These are phyloP conservation scores for Lutraria lutraria DNA, from an alignment of 2,888 invertebrate species.

Conservation along the genomic window DNA sequence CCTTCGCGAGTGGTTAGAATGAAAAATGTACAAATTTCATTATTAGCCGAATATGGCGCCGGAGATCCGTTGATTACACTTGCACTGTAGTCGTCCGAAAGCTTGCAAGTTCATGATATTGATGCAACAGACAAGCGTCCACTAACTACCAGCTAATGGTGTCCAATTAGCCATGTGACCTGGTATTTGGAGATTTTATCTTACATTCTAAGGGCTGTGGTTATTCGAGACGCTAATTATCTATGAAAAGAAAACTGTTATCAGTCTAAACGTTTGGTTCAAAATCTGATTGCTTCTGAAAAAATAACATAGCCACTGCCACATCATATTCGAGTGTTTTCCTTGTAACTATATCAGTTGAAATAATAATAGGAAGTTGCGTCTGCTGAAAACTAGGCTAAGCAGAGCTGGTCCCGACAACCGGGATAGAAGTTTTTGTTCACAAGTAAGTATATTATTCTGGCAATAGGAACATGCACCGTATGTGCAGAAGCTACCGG, in stretches of 20 bases:
- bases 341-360: neutral
- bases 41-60: constrained; percentile 30
- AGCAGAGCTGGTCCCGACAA: too few species aligned
- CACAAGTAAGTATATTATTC: too few species aligned
- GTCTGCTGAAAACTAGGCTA: too few species aligned
- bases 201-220: constrained; percentile 7
- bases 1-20: neutral
- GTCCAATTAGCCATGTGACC: constrained; percentile 41
- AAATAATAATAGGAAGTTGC: too few species aligned
- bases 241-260: constrained; percentile 15
- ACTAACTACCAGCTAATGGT: constrained; percentile 20
- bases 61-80: neutral
- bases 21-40: neutral
- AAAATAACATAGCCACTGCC: neutral
- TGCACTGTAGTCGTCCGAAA: constrained; percentile 16
- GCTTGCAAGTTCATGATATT: neutral
- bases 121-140: constrained; percentile 26
- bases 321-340: neutral
- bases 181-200: constrained; percentile 26
- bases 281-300: neutral
- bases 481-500: too few species aligned
- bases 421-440: too few species aligned
- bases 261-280: neutral
- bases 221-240: constrained; percentile 35
- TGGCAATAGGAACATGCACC: too few species aligned